These are phyloP conservation scores for Megaleporinus macrocephalus DNA, from an alignment of 2,113 vertebrate genomes.

Conservation along the genomic window DNA sequence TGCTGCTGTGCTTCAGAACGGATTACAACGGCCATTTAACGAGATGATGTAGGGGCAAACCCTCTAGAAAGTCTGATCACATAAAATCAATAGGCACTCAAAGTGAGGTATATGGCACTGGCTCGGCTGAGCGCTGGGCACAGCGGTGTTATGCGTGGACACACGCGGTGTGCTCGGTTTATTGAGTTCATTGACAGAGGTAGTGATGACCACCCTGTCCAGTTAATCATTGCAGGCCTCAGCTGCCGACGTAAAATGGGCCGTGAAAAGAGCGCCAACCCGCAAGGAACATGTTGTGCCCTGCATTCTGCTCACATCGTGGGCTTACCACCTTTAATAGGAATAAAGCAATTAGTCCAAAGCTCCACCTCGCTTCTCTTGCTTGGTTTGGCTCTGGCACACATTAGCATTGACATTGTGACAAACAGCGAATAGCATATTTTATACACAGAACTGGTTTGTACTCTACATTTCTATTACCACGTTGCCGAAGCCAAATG, in stretches of 20 bases:
- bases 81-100: constrained; percentile 35
- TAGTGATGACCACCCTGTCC: constrained; percentile 58
- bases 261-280: constrained; percentile 46
- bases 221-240: constrained; percentile 67
- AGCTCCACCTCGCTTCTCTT: background rate
- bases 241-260: constrained; percentile 68
- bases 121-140: background rate
- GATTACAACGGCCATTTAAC: constrained; percentile 23
- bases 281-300: background rate
- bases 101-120: background rate
- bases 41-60: constrained; percentile 31
- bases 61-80: constrained; percentile 20
- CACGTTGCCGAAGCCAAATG: background rate
- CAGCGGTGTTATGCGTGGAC: background rate
- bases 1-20: constrained; percentile 17
- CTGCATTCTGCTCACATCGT: constrained; percentile 4
- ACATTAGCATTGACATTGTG: background rate
- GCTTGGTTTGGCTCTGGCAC: background rate
- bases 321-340: background rate
- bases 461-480: background rate
- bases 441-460: constrained; percentile 1
- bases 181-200: constrained; percentile 55
- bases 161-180: constrained; percentile 47
- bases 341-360: background rate
- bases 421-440: constrained; percentile 4